Evolutionary conservation across 2,113 vertebrate genomes (phyloP).

Genomic region (Scolopax mira): DNA sequence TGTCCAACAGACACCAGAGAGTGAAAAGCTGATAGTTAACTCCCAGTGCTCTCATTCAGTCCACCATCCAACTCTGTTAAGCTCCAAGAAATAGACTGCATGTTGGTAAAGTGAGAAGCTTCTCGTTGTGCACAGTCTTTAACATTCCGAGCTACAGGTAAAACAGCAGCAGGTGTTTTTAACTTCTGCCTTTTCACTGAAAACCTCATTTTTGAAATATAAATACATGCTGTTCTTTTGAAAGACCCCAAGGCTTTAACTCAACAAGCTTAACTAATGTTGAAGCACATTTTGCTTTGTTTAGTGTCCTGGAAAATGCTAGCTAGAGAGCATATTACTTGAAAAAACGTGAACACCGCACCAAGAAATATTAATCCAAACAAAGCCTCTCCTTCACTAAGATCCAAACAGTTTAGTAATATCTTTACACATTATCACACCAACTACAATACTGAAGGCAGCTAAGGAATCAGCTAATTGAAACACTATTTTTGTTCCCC

Average conservation of each 20-base stretch:
- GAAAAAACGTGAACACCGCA: not conserved
- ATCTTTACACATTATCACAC: not conserved
- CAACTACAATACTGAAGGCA: not conserved
- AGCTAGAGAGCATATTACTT: not conserved
- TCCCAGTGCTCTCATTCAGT: not conserved
- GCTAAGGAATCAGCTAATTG: not conserved
- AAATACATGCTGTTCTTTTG: not conserved
- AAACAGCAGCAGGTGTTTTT: not conserved
- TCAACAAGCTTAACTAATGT: not conserved
- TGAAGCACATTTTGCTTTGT: constrained; percentile 5
- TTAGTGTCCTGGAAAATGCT: not conserved
- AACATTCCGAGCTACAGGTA: not conserved
- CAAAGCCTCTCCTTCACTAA: not conserved
- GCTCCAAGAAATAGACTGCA: not conserved
- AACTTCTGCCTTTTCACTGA: not conserved
- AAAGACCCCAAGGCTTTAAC: not conserved
- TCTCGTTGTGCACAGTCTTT: not conserved
- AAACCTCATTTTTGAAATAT: not conserved
- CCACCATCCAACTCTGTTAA: not conserved
- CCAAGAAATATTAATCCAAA: not conserved
- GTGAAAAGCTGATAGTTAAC: not conserved
- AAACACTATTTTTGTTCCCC: not conserved
- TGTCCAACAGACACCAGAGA: not conserved
- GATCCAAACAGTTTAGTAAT: not conserved
- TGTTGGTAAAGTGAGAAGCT: rapidly evolving